phyloP scores from a whole-genome alignment of 2,797 vertebrate genomes.

The Gallinago stenura region DNA sequence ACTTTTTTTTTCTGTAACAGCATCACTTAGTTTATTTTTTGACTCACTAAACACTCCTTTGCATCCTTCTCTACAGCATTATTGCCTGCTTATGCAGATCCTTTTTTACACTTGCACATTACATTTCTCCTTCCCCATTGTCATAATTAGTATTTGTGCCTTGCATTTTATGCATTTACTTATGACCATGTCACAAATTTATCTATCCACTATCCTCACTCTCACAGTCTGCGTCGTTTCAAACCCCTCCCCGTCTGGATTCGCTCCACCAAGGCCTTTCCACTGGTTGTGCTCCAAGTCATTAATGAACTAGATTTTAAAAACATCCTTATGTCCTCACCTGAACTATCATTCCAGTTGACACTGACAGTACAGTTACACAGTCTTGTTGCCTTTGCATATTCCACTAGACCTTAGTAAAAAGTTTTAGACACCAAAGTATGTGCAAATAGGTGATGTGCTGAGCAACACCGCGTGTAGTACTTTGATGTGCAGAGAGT shows the following conservation, averaged over 20 bases:
- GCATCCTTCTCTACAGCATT: neutral
- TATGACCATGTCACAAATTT: neutral
- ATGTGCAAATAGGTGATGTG: rapidly evolving
- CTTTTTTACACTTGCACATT: neutral
- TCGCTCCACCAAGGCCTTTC: neutral
- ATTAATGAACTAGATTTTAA: neutral
- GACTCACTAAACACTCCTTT: neutral
- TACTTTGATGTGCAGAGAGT: neutral
- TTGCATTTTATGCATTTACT: neutral
- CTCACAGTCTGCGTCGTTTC: neutral
- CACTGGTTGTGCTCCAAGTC: neutral
- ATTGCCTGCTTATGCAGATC: neutral
- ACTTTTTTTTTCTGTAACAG: neutral
- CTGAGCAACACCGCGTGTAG: neutral
- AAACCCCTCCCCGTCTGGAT: neutral
- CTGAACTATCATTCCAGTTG: neutral
- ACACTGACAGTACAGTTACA: neutral
- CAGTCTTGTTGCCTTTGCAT: neutral
- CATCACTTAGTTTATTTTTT: neutral
- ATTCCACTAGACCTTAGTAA: neutral
- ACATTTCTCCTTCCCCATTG: neutral
- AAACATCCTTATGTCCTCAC: neutral
- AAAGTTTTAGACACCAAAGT: neutral
- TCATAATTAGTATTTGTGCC: neutral
- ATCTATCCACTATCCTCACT: neutral